Evolutionary conservation across 2,113 vertebrate genomes (phyloP).

Genomic region (Malaclemys terrapin): DNA sequence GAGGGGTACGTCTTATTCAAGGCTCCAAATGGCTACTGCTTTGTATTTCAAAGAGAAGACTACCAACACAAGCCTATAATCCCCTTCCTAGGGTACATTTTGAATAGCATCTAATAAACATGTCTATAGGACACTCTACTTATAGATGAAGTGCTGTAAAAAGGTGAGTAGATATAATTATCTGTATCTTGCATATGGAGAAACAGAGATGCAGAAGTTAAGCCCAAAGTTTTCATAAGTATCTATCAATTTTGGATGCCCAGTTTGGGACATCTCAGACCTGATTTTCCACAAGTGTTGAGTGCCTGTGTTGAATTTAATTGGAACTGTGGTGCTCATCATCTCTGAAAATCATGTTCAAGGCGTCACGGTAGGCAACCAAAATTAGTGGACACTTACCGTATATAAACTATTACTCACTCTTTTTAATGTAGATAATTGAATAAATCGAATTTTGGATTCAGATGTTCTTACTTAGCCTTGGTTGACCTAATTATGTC

Average conservation of each 20-base stretch:
- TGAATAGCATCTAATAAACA: neutral
- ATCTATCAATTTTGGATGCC: neutral
- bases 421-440: too few relatives aligned
- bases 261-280: neutral
- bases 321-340: neutral
- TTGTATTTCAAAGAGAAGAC: neutral
- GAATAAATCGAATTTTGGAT: neutral
- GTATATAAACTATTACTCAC: too few relatives aligned
- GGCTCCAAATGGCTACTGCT: neutral
- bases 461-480: neutral
- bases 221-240: neutral
- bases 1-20: neutral
- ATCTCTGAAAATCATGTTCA: neutral
- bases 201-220: neutral
- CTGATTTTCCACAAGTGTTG: neutral
- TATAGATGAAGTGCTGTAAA: neutral
- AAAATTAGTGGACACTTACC: neutral
- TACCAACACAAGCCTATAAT: neutral
- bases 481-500: too few relatives aligned
- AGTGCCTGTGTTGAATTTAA: neutral
- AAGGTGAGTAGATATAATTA: neutral
- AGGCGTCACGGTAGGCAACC: neutral
- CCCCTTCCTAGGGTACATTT: neutral
- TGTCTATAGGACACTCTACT: neutral
- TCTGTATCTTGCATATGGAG: neutral